Evolutionary conservation across 2,797 vertebrate species (phyloP).

Genomic region (Acipenser oxyrinchus): DNA sequence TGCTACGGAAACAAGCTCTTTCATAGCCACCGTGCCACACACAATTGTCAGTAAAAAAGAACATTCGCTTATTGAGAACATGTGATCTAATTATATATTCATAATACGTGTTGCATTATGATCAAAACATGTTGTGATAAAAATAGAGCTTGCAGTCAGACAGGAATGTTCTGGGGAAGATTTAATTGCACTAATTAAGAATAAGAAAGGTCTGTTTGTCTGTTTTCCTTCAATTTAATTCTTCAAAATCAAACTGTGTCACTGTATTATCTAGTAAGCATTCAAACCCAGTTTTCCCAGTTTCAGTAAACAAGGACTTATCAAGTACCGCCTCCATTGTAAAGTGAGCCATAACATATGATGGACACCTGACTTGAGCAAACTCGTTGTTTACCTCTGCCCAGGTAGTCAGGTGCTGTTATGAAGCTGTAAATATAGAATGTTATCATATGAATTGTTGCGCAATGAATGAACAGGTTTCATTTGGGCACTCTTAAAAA

Average conservation of each 20-base stretch:
- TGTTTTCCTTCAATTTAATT: background rate
- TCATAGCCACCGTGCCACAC: constrained; percentile 29
- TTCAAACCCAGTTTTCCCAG: too few species aligned
- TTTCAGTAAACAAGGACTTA: too few species aligned
- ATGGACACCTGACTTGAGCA: too few species aligned
- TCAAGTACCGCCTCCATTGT: too few species aligned
- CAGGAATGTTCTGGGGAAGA: constrained; percentile 26
- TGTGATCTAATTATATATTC: constrained; percentile 28
- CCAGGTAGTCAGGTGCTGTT: too few species aligned
- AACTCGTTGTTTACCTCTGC: too few species aligned
- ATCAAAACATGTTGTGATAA: constrained; percentile 29
- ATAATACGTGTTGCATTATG: constrained; percentile 22
- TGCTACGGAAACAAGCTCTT: constrained; percentile 17
- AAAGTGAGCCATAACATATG: too few species aligned
- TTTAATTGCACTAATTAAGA: constrained; percentile 30
- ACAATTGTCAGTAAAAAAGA: constrained; percentile 2
- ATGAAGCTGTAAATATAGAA: too few species aligned
- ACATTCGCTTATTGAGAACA: background rate
- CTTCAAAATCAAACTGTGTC: constrained; percentile 5
- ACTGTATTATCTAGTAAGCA: background rate
- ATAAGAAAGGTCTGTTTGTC: constrained; percentile 4
- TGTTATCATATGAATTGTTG: too few species aligned
- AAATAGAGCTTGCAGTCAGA: constrained; percentile 30
- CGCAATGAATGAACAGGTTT: too few species aligned
- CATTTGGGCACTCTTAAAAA: too few species aligned